These are phyloP conservation scores for Phlogophora meticulosa DNA, from an alignment of 2,888 invertebrate genomes.

Conservation along the genomic window DNA sequence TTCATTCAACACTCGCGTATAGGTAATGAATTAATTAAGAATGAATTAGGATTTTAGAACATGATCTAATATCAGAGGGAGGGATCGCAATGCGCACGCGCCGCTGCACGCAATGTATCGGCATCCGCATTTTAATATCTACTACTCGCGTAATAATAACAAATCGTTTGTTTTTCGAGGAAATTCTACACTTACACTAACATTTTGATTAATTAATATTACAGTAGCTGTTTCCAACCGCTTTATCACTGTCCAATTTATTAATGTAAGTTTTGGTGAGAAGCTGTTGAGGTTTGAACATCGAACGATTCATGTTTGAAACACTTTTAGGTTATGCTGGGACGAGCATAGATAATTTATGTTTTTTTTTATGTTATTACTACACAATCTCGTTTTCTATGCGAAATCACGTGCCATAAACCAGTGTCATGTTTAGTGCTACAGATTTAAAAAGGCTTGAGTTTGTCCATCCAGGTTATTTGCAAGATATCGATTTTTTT, in stretches of 20 bases:
- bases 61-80: conserved; percentile 58
- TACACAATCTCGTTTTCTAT: conserved; percentile 2
- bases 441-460: neutral
- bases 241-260: conserved; percentile 34
- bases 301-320: conserved; percentile 11
- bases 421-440: too few species aligned
- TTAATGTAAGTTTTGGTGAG: conserved; percentile 17
- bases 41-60: conserved; percentile 54
- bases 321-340: neutral
- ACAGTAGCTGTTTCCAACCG: conserved; percentile 28
- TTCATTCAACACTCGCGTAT: conserved; percentile 35
- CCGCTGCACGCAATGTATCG: conserved; percentile 49
- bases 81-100: conserved; percentile 40
- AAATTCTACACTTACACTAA: conserved; percentile 61
- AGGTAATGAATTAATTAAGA: conserved; percentile 42
- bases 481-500: too few species aligned
- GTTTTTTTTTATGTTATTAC: neutral
- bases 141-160: conserved; percentile 70
- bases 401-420: neutral
- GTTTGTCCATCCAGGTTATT: too few species aligned
- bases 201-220: conserved; percentile 49
- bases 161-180: conserved; percentile 72
- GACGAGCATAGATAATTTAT: neutral
- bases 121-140: conserved; percentile 77
- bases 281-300: conserved; percentile 17